Evolutionary conservation across 2,113 vertebrate species (phyloP).

Genomic region (Nanger granti): DNA sequence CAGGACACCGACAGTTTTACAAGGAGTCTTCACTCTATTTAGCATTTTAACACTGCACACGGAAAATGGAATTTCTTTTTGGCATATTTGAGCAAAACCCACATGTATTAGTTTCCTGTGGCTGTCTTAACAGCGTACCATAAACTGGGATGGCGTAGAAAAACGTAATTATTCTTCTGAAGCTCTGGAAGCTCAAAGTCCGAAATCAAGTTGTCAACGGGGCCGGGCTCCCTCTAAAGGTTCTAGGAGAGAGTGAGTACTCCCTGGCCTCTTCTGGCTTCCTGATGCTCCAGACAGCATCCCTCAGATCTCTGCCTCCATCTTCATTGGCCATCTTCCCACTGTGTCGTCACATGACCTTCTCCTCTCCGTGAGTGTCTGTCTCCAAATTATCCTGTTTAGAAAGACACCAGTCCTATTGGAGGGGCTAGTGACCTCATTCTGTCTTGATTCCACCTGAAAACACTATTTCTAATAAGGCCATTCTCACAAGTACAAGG

Average conservation of each 20-base stretch:
- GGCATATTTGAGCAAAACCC: background rate
- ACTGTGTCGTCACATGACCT: rapidly evolving
- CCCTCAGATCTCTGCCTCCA: too few species aligned
- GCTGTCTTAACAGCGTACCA: rapidly evolving
- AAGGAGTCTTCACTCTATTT: background rate
- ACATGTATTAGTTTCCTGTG: background rate
- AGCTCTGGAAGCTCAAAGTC: background rate
- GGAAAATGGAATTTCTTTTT: background rate
- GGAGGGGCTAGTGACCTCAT: background rate
- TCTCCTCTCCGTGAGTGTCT: background rate
- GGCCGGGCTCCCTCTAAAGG: rapidly evolving
- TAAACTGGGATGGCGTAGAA: background rate
- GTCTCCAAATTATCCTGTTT: background rate
- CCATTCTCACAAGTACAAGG: background rate
- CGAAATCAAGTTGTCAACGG: too few species aligned
- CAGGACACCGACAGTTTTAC: background rate
- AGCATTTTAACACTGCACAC: background rate
- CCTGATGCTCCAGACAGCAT: background rate
- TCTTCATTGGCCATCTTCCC: background rate
- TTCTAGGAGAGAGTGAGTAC: background rate
- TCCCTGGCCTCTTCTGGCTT: background rate
- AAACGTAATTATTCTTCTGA: background rate
- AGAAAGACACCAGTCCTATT: background rate
- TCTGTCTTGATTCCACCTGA: background rate
- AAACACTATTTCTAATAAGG: background rate